Evolutionary conservation across 2,113 vertebrate species (phyloP).

Genomic region (Murina feae): DNA sequence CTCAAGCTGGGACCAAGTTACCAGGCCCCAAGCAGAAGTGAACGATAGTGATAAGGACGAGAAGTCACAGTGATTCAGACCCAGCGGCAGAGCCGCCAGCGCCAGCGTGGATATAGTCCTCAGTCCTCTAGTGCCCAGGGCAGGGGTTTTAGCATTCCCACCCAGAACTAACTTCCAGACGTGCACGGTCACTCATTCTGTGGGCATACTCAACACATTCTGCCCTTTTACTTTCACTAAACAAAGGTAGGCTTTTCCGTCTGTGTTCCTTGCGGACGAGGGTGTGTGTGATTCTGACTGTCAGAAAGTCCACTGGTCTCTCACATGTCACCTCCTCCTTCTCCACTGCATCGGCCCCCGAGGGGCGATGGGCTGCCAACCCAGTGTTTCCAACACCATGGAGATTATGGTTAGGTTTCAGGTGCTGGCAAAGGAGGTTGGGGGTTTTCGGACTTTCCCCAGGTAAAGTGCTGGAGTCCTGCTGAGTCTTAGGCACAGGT

Average conservation of each 20-base stretch:
- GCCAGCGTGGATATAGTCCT: accelerated
- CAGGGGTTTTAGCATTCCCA: not conserved
- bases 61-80: accelerated
- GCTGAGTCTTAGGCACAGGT: accelerated
- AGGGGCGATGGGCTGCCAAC: accelerated
- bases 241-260: accelerated
- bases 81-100: accelerated
- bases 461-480: accelerated
- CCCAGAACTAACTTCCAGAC: not conserved
- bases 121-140: accelerated
- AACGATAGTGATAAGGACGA: accelerated
- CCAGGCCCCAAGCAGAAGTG: not conserved
- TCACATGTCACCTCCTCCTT: not conserved
- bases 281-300: accelerated
- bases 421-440: not conserved
- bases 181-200: accelerated
- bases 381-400: accelerated
- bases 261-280: accelerated
- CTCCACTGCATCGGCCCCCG: not conserved
- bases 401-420: not conserved
- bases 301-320: not conserved
- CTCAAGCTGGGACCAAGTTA: not conserved
- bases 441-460: not conserved
- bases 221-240: not conserved
- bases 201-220: too few relatives aligned